Base-by-base conservation (phyloP, 2,888 invertebrate genomes). In the Suillia variegata region DNA sequence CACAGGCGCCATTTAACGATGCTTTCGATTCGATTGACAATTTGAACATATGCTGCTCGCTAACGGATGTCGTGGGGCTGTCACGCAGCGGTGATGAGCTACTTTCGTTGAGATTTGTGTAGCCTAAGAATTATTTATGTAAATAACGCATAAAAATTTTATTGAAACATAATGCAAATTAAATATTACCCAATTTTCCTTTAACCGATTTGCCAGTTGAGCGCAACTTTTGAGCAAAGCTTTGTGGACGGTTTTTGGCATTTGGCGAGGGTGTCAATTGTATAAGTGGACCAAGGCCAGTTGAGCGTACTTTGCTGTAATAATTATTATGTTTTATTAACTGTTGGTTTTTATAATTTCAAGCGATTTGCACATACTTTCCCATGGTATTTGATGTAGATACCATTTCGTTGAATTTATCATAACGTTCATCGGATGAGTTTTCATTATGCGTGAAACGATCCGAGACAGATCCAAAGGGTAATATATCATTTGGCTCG, bases 121-220 rank as follows among this genome's bases (percentile, higher is more conserved):
- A 94, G 48, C 92, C 88, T 72, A 2, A 8, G 42, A 12, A 17
- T n/a, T n/a, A n/a, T n/a, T n/a, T n/a, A n/a, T n/a, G n/a, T n/a
- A n/a, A n/a, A n/a, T n/a, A n/a, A 17, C 12, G 31, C 31, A 12
- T 24, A 13, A 50, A 5, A 20, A 56, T 22, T 24, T 21, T 21
- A 20, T 18, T 48, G 4, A 18, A 48, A 48, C 3, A 13, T 17
- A 2, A 48, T 2, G 1, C 15, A n/a, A 12, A 48, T 20, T 13
- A 18, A 48, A 20, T 10, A 13, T 34, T 65, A 71, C 74, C 81
- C 56, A 87, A 75, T 70, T 86, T 87, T 1, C 88, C 93, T 75
- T 92, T 92, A 0, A 93, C 92, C 48, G 89, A 92, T 80, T 92
- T 93, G 20, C 93, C 90, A 0, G 93, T 94, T 10, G 93, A 92